Evolutionary conservation across 1,140 invertebrate genomes (phyloP), one percentile per base, ranked within the genome.

Genomic region (Zaprionus lachaisei): DNA sequence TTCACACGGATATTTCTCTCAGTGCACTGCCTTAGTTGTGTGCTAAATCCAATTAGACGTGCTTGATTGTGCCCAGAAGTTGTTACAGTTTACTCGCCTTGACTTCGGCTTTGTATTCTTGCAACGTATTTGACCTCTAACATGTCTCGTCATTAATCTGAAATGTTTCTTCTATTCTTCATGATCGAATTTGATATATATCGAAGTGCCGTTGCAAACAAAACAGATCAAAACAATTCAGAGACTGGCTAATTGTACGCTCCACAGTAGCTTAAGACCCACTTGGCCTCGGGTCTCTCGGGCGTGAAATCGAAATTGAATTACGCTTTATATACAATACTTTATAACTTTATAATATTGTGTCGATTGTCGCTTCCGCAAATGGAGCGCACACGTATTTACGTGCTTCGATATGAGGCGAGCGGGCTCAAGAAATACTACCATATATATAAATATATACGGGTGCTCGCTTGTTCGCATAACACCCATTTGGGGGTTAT

Each of bases 261-360:
- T 66, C 77, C 62, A 57, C 76, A 78, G 72, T 75, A 76, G 73
- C 66, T 37, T 55, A 22, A 65, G 17, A 73, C 34, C 72, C 72
- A 41, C 66, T 81, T 79, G 79, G 64, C 79, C 77, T 67, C 75
- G 79, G 62, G 57, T 68, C 67, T 75, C 24, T 75, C 24, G 44
- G 71, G 79, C 79, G 73, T 81, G 77, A 81, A 81, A 81, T 79
- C 75, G 77, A 72, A 81, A 81, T 79, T 76, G 77, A 76, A 71
- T 81, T 79, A 77, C 64, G 63, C 41, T 47, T 54, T 67, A 65
- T 61, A 77, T 61, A 77, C 34, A 56, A 77, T 61, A 77, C 34
- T 58, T 47, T 69, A 68, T 68, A 51, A 51, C 47, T 51, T 41
- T 61, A 62, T 58, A 47, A 17, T 17, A 47, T 47, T 47, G n/a